These are phyloP conservation scores for Cyanocitta stelleri DNA, from an alignment of 2,113 vertebrate species.

Conservation along the genomic window DNA sequence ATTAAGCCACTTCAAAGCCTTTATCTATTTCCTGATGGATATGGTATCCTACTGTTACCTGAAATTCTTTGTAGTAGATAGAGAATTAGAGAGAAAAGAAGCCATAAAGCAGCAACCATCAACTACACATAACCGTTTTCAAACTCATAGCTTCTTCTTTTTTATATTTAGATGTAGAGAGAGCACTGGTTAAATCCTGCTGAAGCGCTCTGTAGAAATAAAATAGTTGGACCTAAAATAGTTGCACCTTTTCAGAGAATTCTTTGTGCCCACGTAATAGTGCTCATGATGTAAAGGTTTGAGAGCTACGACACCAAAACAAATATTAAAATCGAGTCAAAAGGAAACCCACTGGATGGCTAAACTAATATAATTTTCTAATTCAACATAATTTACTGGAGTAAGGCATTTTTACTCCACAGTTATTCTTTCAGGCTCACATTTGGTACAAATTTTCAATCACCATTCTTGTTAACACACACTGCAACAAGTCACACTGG, in stretches of 20 bases:
- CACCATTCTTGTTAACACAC: neutral
- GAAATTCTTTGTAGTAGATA: neutral
- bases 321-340: neutral
- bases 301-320: neutral
- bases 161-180: neutral
- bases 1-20: neutral
- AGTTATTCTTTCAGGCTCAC: neutral
- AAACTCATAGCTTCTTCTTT: neutral
- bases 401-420: neutral
- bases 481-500: neutral
- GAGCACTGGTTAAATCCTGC: neutral
- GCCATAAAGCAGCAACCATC: neutral
- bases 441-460: neutral
- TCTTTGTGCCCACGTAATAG: neutral
- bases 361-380: neutral
- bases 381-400: neutral
- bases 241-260: neutral
- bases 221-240: neutral
- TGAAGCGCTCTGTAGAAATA: neutral
- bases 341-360: neutral
- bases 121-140: neutral
- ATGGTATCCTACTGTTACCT: neutral
- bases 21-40: neutral
- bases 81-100: neutral
- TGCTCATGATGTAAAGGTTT: fast-evolving